These are phyloP conservation scores for Euschistus heros DNA, from an alignment of 1,140 invertebrate species.

Conservation along the genomic window DNA sequence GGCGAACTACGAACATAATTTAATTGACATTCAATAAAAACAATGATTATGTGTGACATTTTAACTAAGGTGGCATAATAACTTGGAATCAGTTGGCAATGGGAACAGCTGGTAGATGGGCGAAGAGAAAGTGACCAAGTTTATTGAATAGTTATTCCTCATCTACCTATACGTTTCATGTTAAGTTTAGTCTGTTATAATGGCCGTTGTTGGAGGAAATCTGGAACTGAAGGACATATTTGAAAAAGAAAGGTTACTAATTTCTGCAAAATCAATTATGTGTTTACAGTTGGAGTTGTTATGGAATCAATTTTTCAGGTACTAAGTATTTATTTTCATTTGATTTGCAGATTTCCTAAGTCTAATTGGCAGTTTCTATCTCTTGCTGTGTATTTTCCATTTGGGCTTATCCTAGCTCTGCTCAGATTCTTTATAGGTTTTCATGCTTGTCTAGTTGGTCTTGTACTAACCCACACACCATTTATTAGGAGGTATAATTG, in stretches of 20 bases:
- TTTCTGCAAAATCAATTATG: neutral
- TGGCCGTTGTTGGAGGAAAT: slow-evolving; percentile 12
- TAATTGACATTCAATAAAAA: too few relatives aligned
- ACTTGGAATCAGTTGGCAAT: neutral
- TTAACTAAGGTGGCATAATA: too few relatives aligned
- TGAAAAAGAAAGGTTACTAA: slow-evolving; percentile 25
- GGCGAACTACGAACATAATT: too few relatives aligned
- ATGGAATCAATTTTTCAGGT: too few relatives aligned
- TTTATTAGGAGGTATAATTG: slow-evolving; percentile 22
- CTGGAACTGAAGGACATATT: slow-evolving; percentile 24
- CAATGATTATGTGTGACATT: too few relatives aligned
- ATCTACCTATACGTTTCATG: too few relatives aligned
- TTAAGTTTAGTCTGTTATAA: neutral
- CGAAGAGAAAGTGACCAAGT: slow-evolving; percentile 3
- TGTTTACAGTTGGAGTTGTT: too few relatives aligned
- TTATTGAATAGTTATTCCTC: neutral
- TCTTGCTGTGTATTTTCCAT: slow-evolving; percentile 23
- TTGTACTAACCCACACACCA: slow-evolving; percentile 19
- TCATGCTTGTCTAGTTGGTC: slow-evolving; percentile 22
- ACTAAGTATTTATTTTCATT: neutral
- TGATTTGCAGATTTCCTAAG: slow-evolving; percentile 25
- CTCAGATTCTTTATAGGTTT: slow-evolving; percentile 25
- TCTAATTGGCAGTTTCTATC: slow-evolving; percentile 26
- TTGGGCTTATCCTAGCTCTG: slow-evolving; percentile 21
- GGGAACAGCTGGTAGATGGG: neutral